Percentiles rank a stretch among this genome's conserved stretches.
phyloP scores from a whole-genome alignment of 2,888 invertebrate species.

The Agonopterix alstromeriana region DNA sequence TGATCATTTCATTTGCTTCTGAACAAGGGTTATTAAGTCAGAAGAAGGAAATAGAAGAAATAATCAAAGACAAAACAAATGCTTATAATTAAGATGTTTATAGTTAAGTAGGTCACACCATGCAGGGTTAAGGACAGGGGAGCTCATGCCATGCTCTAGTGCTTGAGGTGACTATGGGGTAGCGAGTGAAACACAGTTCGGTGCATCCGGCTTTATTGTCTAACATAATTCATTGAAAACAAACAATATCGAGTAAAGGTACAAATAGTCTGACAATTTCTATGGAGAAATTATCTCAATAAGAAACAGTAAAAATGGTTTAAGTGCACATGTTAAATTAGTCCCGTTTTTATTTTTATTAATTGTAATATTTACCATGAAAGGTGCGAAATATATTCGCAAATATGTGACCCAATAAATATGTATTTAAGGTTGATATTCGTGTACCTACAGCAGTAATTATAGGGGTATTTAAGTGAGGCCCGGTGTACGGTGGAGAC shows the following conservation, averaged over 20 bases:
- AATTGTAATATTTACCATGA: constrained; percentile 3
- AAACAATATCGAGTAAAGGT: constrained; percentile 35
- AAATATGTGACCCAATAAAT: constrained; percentile 31
- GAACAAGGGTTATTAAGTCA: not conserved
- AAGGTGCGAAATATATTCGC: constrained; percentile 38
- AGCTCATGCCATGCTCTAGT: constrained; percentile 68
- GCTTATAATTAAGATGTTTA: constrained; percentile 16
- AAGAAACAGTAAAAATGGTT: constrained; percentile 43
- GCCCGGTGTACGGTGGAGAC: constrained; percentile 60
- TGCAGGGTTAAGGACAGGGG: constrained; percentile 50
- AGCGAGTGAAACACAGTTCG: constrained; percentile 74
- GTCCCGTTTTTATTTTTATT: constrained; percentile 14
- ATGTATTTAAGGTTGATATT: constrained; percentile 28
- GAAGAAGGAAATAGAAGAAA: constrained; percentile 15
- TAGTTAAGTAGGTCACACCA: constrained; percentile 32
- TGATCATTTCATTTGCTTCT: constrained; percentile 30
- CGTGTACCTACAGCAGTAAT: constrained; percentile 32
- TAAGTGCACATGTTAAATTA: constrained; percentile 43
- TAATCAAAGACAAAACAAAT: constrained; percentile 33
- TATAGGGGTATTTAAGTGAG: constrained; percentile 38
- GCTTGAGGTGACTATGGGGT: constrained; percentile 54
- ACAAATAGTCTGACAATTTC: constrained; percentile 46
- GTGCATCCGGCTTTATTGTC: constrained; percentile 71
- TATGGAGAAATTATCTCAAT: constrained; percentile 45
- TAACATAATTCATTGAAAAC: constrained; percentile 45